Percentiles rank a stretch among this genome's conserved stretches.
phyloP scores from a whole-genome alignment of 2,888 invertebrate genomes.

The Lepidochrysops patricia region DNA sequence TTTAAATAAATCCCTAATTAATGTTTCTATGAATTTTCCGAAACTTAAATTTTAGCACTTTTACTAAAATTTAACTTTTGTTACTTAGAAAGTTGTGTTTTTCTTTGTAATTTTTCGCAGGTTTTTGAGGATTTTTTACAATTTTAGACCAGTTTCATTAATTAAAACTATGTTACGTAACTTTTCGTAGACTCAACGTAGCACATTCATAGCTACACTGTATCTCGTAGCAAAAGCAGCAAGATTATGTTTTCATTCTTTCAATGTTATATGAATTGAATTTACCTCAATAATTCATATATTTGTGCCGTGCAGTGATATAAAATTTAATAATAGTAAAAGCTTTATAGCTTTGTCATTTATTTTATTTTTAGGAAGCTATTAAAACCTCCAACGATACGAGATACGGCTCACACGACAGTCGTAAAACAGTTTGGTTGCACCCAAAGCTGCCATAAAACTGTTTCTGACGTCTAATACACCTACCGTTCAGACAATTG shows the following conservation, averaged over 20 bases:
- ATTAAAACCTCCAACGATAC: constrained; percentile 4
- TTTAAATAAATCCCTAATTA: not conserved
- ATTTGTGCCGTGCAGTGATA: not conserved
- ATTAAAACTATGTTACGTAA: not conserved
- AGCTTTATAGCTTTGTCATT: not conserved
- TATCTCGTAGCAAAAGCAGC: not conserved
- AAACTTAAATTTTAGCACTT: not conserved
- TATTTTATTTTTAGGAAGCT: constrained; percentile 6
- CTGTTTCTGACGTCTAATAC: too few species aligned
- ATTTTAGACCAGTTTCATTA: too few species aligned
- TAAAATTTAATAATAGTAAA: constrained; percentile 5
- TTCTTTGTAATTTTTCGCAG: not conserved
- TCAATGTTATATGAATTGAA: not conserved
- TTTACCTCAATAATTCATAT: not conserved
- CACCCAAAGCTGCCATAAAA: too few species aligned
- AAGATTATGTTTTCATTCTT: not conserved
- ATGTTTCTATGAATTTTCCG: not conserved
- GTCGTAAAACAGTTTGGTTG: too few species aligned
- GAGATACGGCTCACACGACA: too few species aligned
- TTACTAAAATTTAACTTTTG: too few species aligned
- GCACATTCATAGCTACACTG: not conserved
- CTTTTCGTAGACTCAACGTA: not conserved
- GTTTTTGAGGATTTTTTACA: not conserved
- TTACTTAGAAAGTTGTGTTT: not conserved
- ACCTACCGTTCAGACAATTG: too few species aligned